A percentile compares a stretch with the other conserved stretches of the same genome.
phyloP scores from a whole-genome alignment of 2,888 invertebrate species.

The Tethea ocularis region DNA sequence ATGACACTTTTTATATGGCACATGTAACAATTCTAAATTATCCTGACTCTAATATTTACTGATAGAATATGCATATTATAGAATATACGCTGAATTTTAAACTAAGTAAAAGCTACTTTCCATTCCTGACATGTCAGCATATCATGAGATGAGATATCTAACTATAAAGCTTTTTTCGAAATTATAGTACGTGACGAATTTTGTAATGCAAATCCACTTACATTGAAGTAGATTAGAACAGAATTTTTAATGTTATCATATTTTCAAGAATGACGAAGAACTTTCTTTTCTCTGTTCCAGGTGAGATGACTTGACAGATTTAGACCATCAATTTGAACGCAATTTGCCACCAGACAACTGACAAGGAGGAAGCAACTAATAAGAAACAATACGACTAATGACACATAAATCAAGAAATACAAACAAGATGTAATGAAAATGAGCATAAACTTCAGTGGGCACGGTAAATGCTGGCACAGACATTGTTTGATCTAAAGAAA shows the following conservation, averaged over 20 bases:
- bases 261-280: not conserved
- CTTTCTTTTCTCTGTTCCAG: slow-evolving; percentile 49
- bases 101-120: not conserved
- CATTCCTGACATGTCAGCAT: slow-evolving; percentile 6
- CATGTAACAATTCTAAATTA: not conserved
- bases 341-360: slow-evolving; percentile 24
- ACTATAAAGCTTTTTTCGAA: not conserved
- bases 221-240: not conserved
- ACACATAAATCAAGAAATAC: slow-evolving; percentile 41
- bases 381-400: slow-evolving; percentile 25
- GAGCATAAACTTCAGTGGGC: slow-evolving; percentile 11
- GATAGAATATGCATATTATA: not conserved
- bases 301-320: slow-evolving; percentile 38
- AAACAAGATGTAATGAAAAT: slow-evolving; percentile 3
- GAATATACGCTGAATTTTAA: not conserved
- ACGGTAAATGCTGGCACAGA: slow-evolving; percentile 23
- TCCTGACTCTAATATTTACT: not conserved
- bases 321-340: slow-evolving; percentile 26
- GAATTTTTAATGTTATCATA: not conserved
- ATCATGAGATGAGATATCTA: not conserved
- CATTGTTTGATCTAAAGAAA: slow-evolving; percentile 36
- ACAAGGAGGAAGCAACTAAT: slow-evolving; percentile 21
- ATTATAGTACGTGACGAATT: not conserved
- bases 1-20: not conserved
- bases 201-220: not conserved